A percentile compares a stretch with the other conserved stretches of the same genome.
These are phyloP conservation scores for Laticauda laticaudata DNA, from an alignment of 2,113 vertebrate genomes.

Conservation along the genomic window DNA sequence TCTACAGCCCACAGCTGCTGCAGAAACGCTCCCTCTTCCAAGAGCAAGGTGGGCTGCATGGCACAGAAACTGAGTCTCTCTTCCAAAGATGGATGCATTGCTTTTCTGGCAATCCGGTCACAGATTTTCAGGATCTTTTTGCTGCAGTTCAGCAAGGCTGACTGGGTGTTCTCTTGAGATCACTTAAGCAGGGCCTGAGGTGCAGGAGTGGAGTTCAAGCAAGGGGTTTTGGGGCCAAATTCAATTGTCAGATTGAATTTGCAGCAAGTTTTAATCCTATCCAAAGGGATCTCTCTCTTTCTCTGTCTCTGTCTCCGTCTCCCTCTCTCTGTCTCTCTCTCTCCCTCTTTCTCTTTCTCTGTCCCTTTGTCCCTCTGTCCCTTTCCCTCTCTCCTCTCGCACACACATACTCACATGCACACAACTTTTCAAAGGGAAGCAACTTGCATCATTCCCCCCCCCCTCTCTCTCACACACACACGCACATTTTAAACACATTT, in stretches of 20 bases:
- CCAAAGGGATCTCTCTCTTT: neutral
- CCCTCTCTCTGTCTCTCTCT: fast-evolving
- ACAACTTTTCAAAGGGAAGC: too few relatives aligned
- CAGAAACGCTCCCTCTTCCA: neutral
- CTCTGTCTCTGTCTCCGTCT: fast-evolving
- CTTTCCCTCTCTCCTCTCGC: too few relatives aligned
- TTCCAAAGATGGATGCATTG: neutral
- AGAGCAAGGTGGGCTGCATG: neutral
- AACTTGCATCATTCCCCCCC: too few relatives aligned
- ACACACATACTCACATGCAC: too few relatives aligned
- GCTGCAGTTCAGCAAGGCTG: neutral
- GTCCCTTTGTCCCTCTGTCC: too few relatives aligned
- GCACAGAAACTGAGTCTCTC: neutral
- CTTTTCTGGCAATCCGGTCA: neutral
- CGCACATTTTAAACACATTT: neutral
- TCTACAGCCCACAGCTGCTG: neutral
- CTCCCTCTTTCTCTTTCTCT: too few relatives aligned
- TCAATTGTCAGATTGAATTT: neutral
- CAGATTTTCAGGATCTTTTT: neutral
- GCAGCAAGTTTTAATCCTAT: neutral
- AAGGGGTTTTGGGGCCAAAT: neutral
- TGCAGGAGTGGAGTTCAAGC: neutral
- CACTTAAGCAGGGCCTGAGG: neutral
- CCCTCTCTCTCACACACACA: too few relatives aligned
- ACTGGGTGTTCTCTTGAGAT: neutral